Percentiles rank a stretch among this genome's conserved stretches.
Evolutionary conservation across 2,113 vertebrate species (phyloP).

Genomic region (Aspiorhynchus laticeps): DNA sequence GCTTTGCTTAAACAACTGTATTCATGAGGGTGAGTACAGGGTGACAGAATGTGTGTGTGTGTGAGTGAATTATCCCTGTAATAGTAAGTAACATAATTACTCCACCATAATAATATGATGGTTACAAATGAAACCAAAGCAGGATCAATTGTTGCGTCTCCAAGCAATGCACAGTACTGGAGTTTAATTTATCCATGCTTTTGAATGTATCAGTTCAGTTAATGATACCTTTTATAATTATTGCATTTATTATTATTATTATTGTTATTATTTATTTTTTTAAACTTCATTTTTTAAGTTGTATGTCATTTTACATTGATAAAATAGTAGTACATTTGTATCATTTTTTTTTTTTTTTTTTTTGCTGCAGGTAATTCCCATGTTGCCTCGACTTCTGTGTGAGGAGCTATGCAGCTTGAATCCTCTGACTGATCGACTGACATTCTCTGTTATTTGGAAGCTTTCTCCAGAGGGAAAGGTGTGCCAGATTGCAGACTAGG

Average conservation of each 20-base stretch:
- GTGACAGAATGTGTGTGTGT: no score
- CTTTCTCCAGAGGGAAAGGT: slow-evolving; percentile 90
- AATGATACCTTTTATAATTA: no score
- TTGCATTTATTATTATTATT: no score
- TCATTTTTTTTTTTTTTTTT: background rate
- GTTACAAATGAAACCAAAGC: background rate
- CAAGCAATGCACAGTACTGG: background rate
- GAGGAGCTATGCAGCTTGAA: slow-evolving; percentile 97
- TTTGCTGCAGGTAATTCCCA: slow-evolving; percentile 87
- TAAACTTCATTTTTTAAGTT: background rate
- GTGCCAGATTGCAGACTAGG: background rate
- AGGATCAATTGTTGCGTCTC: background rate
- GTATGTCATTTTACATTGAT: background rate
- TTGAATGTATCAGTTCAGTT: no score
- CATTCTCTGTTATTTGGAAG: slow-evolving; percentile 96
- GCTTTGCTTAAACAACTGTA: no score
- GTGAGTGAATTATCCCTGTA: no score
- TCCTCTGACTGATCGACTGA: slow-evolving; percentile 88
- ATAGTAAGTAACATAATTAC: background rate
- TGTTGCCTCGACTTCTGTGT: slow-evolving; percentile 92
- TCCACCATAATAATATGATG: background rate
- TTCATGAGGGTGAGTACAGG: no score
- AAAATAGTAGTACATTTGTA: background rate
- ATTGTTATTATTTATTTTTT: no score
- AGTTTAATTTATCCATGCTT: background rate